Conservation (phyloP, 1,140 invertebrate species). For the Drosophila nasuta region DNA sequence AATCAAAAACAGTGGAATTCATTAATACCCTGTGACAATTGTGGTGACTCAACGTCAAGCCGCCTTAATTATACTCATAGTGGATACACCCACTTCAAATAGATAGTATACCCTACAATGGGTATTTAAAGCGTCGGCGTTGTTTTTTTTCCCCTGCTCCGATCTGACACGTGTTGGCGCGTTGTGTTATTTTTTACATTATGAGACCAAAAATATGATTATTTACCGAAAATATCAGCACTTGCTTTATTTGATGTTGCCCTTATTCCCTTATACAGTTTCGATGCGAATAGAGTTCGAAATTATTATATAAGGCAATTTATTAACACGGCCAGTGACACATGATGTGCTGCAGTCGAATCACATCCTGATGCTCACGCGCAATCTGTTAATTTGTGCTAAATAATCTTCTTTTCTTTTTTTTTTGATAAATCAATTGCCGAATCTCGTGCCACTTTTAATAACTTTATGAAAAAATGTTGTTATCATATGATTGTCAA, state of each 20-base stretch:
- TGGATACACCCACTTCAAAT: background rate
- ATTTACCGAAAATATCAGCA: constrained; percentile 22
- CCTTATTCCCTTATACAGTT: background rate
- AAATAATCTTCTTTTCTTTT: constrained; percentile 11
- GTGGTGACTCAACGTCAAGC: background rate
- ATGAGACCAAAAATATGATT: constrained; percentile 12
- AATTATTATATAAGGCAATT: constrained; percentile 27
- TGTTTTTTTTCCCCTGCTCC: no score
- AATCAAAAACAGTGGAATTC: background rate
- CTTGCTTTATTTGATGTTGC: background rate
- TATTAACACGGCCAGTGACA: constrained; percentile 21
- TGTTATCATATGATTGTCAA: constrained; percentile 36
- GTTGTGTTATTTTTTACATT: background rate
- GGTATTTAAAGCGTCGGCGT: constrained; percentile 1
- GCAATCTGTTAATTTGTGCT: constrained; percentile 37
- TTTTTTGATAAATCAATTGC: constrained; percentile 26
- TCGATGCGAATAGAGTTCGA: background rate
- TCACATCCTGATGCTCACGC: constrained; percentile 11
- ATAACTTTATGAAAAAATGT: constrained; percentile 5
- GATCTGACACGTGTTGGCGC: constrained; percentile 7
- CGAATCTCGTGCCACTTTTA: constrained; percentile 8
- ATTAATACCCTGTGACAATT: background rate
- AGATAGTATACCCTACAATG: background rate
- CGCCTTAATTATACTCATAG: background rate
- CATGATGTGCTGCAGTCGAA: constrained; percentile 13